phyloP scores from a whole-genome alignment of 23 tunicate species.

The Botrylloides violaceus region DNA sequence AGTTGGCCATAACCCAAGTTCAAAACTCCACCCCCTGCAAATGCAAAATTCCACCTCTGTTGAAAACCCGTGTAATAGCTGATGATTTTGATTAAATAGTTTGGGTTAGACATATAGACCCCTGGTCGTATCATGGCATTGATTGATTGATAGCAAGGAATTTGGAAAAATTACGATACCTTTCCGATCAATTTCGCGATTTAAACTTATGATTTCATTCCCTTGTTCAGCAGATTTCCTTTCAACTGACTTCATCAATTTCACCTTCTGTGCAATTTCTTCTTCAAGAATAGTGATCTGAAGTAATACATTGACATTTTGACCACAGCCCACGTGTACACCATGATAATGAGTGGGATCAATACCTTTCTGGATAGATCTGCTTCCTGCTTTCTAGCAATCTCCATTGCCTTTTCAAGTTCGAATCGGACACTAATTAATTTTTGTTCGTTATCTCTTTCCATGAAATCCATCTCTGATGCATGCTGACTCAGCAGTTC shows the following conservation, averaged over 20 bases:
- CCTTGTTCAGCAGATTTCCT: conserved; percentile 48
- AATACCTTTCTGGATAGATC: conserved; percentile 38
- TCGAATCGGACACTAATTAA: conserved; percentile 44
- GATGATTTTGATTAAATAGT: no score
- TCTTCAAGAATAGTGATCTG: conserved; percentile 62
- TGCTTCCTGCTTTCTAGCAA: conserved; percentile 38
- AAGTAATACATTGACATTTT: conserved; percentile 2
- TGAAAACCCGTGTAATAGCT: no score
- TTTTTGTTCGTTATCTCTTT: conserved; percentile 67
- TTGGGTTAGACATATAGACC: no score
- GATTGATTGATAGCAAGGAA: no score
- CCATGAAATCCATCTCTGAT: conserved; percentile 50
- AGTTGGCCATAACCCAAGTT: no score
- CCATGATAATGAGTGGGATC: no score
- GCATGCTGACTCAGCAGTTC: conserved; percentile 63
- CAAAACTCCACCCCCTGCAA: no score
- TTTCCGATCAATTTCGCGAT: conserved; percentile 64
- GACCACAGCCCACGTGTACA: no score
- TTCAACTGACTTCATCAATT: conserved; percentile 26
- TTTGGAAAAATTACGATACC: no score
- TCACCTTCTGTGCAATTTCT: conserved; percentile 32
- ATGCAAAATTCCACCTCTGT: no score
- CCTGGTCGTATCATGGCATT: no score
- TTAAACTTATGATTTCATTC: conserved; percentile 40
- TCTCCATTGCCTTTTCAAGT: conserved; percentile 25